Evolutionary conservation across 2,888 invertebrate genomes (phyloP), one percentile per base, ranked within the genome.

Genomic region (Anodontia alba): DNA sequence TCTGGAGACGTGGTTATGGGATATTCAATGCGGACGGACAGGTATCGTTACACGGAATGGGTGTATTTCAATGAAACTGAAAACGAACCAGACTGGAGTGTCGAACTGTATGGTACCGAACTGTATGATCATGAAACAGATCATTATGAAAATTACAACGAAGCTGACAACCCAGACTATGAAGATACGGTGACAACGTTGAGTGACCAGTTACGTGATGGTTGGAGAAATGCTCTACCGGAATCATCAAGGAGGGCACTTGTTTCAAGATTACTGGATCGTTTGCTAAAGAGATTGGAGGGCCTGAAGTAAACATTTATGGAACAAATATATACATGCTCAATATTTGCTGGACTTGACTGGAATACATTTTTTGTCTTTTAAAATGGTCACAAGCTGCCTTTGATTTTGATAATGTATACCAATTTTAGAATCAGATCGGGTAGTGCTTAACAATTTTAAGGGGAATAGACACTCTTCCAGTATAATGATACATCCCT

Each of bases 61-160:
- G 81, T 81, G 7, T 38, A 71, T n/a, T 90, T 86, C 49, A 49
- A 71, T 20, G 68, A 46, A 20, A 80, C 81, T 1, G 66, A 42
- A 1, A 88, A 82, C 70, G 75, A 81, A 49, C 82, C 87, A 0
- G 72, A 79, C 54, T 89, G 88, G 83, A 46, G 46, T 33, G 38
- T 38, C 12, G 62, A 42, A 12, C 20, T 79, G 36, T 26, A 70
- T 51, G 87, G 80, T 20, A 54, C 66, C 0, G 87, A 89, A 73
- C 74, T 89, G 17, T 89, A 89, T 43, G 85, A 86, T 31, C 97
- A 97, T 92, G 91, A 94, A 2, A 92, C 95, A 54, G 97, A 98
- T 94, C 95, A 96, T 0, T 94, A 95, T 7, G 98, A 98, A 95
- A 96, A 96, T 90, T 94, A 96, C 31, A 98, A 98, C 95, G 91